Evolutionary conservation across 2,888 invertebrate genomes (phyloP).

Genomic region (Eupithecia abbreviata): DNA sequence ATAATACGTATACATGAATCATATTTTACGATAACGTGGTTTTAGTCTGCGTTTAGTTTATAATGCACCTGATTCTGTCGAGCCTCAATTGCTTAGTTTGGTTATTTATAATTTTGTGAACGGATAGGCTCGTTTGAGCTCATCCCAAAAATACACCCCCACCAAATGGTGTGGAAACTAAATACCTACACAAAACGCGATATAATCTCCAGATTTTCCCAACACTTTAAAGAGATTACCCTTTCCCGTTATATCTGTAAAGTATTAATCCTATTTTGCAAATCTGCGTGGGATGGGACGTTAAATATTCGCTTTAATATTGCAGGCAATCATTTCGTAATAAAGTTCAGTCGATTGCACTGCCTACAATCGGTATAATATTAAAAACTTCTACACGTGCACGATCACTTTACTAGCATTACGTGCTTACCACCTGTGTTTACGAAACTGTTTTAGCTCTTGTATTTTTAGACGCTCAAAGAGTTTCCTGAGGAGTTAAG

Average conservation of each 20-base stretch:
- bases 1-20: neutral
- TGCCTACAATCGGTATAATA: constrained; percentile 2
- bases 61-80: neutral
- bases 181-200: constrained; percentile 45
- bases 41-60: neutral
- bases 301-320: neutral
- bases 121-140: constrained; percentile 47
- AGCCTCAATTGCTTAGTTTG: neutral
- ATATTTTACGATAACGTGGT: neutral
- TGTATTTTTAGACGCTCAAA: constrained; percentile 90
- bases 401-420: constrained; percentile 11
- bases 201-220: constrained; percentile 45
- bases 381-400: constrained; percentile 12
- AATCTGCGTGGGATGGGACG: neutral
- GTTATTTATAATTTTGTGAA: neutral
- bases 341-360: neutral
- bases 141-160: constrained; percentile 42
- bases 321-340: constrained; percentile 4
- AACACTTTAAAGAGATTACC: constrained; percentile 48
- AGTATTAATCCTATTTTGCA: neutral
- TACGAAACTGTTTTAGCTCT: constrained; percentile 34
- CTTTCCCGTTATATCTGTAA: constrained; percentile 36
- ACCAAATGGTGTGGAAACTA: constrained; percentile 56
- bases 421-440: constrained; percentile 26
- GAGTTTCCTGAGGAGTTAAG: constrained; percentile 98